Evolutionary conservation across 2,888 invertebrate species (phyloP).

Genomic region (Drosophila neonasuta): DNA sequence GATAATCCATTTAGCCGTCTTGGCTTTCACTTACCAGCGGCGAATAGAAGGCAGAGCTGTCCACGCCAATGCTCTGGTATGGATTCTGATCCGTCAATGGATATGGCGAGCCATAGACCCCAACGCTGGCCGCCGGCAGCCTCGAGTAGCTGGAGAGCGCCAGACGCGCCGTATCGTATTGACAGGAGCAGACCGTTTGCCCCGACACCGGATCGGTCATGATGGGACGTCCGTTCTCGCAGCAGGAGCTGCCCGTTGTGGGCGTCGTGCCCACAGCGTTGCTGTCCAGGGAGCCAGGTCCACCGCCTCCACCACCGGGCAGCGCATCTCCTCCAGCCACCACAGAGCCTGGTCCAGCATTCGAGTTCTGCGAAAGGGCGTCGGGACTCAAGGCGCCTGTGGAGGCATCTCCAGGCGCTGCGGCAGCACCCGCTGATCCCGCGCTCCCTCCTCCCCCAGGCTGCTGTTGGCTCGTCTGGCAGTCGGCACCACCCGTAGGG

Average conservation of each 20-base stretch:
- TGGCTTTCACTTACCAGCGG: slow-evolving; percentile 90
- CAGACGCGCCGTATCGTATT: slow-evolving; percentile 94
- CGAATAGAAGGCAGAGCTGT: slow-evolving; percentile 97
- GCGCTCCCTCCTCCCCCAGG: slow-evolving; percentile 83
- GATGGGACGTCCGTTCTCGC: slow-evolving; percentile 95
- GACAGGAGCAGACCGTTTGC: slow-evolving; percentile 96
- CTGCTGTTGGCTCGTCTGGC: slow-evolving; percentile 84
- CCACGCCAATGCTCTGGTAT: slow-evolving; percentile 95
- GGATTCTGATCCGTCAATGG: slow-evolving; percentile 96
- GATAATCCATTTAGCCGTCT: slow-evolving; percentile 72
- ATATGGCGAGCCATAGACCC: slow-evolving; percentile 93
- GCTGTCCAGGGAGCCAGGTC: slow-evolving; percentile 69
- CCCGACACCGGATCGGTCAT: slow-evolving; percentile 96
- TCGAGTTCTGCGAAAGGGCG: slow-evolving; percentile 82
- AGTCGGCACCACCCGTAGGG: slow-evolving; percentile 81
- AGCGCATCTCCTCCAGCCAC: slow-evolving; percentile 49
- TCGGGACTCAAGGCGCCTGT: slow-evolving; percentile 81
- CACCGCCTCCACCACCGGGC: slow-evolving; percentile 29
- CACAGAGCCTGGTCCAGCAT: slow-evolving; percentile 71
- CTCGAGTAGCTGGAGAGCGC: slow-evolving; percentile 92
- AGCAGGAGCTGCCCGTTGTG: slow-evolving; percentile 85
- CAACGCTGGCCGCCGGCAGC: slow-evolving; percentile 89
- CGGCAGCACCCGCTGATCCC: slow-evolving; percentile 81
- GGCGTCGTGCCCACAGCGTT: slow-evolving; percentile 68
- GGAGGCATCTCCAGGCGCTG: slow-evolving; percentile 73